Evolutionary conservation across 2,797 vertebrate species (phyloP).

Genomic region (Otolemur crassicaudatus): DNA sequence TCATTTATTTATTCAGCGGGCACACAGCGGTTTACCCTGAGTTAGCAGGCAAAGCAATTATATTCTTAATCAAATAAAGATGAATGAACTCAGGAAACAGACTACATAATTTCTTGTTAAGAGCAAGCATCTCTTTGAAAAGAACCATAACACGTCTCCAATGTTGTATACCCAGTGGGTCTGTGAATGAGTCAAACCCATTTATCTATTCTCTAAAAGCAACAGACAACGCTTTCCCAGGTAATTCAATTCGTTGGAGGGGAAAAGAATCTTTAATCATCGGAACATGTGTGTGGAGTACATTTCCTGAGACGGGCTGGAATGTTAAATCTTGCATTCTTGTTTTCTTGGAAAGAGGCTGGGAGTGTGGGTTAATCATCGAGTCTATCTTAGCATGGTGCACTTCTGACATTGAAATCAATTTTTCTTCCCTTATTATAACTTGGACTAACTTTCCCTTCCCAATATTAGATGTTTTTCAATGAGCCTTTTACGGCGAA

Average conservation of each 20-base stretch:
- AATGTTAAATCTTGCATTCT: neutral
- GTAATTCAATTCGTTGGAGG: neutral
- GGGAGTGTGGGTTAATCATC: neutral
- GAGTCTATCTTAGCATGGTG: neutral
- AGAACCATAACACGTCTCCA: neutral
- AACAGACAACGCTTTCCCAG: neutral
- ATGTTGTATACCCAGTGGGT: neutral
- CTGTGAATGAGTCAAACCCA: neutral
- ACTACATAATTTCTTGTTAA: constrained; percentile 46
- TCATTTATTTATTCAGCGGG: neutral
- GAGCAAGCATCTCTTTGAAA: neutral
- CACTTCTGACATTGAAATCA: neutral
- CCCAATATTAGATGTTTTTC: neutral
- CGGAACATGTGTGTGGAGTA: rapidly evolving
- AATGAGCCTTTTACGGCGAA: neutral
- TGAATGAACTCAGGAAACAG: constrained; percentile 24
- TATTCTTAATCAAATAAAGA: constrained; percentile 28
- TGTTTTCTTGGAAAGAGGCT: neutral
- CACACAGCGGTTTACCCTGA: neutral
- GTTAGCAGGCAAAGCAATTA: neutral
- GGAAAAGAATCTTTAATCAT: neutral
- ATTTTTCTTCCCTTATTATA: neutral
- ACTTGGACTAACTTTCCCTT: neutral
- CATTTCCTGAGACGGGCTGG: neutral
- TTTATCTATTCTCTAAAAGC: constrained; percentile 5